A percentile compares a stretch with the other conserved stretches of the same genome.
phyloP scores from a whole-genome alignment of 2,113 vertebrate genomes.

The Psittacula cyanocephala region DNA sequence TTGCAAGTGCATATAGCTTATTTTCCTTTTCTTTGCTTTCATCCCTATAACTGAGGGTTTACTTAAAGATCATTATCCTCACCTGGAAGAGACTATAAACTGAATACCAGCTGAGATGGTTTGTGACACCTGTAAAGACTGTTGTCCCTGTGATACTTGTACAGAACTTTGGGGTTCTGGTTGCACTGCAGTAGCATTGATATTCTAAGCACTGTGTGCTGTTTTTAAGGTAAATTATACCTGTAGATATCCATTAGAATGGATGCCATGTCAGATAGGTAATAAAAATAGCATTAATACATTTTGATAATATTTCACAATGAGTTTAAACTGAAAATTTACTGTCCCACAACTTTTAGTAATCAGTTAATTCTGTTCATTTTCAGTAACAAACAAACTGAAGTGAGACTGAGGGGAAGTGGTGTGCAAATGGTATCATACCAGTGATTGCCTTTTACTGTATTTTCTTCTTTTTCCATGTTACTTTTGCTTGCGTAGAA shows the following conservation, averaged over 20 bases:
- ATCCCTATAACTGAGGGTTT: neutral
- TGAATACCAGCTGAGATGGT: neutral
- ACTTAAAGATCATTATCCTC: neutral
- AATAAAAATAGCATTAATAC: neutral
- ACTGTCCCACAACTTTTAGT: neutral
- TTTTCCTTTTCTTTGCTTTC: neutral
- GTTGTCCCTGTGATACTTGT: neutral
- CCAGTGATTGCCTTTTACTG: neutral
- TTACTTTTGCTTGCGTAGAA: neutral
- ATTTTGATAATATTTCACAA: neutral
- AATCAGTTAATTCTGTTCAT: neutral
- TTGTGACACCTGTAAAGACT: neutral
- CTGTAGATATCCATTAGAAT: neutral
- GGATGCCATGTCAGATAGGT: neutral
- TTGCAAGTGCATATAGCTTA: neutral
- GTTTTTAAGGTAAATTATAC: neutral
- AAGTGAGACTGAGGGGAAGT: neutral
- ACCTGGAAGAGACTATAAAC: neutral
- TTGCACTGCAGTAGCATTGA: neutral
- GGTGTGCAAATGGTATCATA: neutral
- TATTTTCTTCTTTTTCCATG: neutral
- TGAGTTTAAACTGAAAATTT: neutral
- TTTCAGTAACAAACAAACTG: neutral
- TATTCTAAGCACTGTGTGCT: neutral
- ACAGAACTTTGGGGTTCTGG: neutral